These are phyloP conservation scores for Ambastaia sidthimunki DNA, from an alignment of 2,797 vertebrate genomes.

Conservation along the genomic window DNA sequence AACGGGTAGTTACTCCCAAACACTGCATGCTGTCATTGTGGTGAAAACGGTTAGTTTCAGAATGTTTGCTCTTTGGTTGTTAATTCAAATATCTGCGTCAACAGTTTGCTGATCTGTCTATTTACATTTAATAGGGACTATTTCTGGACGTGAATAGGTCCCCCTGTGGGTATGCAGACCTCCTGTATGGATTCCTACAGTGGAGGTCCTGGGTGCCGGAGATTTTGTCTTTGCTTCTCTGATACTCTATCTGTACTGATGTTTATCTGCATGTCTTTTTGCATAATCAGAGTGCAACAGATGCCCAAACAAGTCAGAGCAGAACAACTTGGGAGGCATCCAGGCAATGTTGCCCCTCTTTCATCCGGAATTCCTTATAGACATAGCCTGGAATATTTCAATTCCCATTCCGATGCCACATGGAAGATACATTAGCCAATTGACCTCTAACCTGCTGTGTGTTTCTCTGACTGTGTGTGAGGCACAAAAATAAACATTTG, in stretches of 20 bases:
- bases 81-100: conserved; percentile 20
- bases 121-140: conserved; percentile 43
- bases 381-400: conserved; percentile 39
- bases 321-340: conserved; percentile 48
- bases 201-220: conserved; percentile 27
- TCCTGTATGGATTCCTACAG: conserved; percentile 27
- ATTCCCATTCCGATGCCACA: conserved; percentile 35
- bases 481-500: conserved; percentile 39
- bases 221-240: conserved; percentile 43
- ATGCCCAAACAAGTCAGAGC: conserved; percentile 70
- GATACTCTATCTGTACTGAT: conserved; percentile 63
- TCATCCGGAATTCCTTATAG: conserved; percentile 35
- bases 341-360: conserved; percentile 20
- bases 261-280: conserved; percentile 61
- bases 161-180: conserved; percentile 34
- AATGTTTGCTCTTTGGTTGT: conserved; percentile 30
- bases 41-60: conserved; percentile 22
- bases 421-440: conserved; percentile 33
- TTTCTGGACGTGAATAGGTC: conserved; percentile 22
- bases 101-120: conserved; percentile 25
- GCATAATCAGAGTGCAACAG: conserved; percentile 61
- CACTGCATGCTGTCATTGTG: conserved; percentile 23
- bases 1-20: background rate
- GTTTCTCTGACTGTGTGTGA: conserved; percentile 26
- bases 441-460: conserved; percentile 30